A percentile compares a stretch with the other conserved stretches of the same genome.
These are phyloP conservation scores for Narcine bancroftii DNA, from an alignment of 2,113 vertebrate species.

Conservation along the genomic window DNA sequence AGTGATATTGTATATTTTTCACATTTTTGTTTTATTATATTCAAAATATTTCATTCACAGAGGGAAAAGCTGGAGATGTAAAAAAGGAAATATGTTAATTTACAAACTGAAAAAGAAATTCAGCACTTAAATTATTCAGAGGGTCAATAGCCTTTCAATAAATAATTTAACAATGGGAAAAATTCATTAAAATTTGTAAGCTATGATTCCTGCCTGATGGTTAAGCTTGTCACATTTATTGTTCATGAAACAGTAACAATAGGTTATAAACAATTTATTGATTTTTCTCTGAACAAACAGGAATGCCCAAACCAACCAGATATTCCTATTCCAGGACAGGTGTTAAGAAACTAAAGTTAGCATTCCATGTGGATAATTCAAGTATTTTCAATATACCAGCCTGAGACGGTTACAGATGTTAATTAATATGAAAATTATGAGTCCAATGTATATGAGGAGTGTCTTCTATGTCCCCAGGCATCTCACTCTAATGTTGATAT, in stretches of 20 bases:
- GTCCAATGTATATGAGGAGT: not conserved
- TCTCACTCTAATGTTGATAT: not conserved
- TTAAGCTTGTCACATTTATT: not conserved
- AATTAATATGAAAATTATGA: not conserved
- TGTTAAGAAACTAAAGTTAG: not conserved
- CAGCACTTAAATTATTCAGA: constrained; percentile 9
- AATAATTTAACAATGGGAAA: not conserved
- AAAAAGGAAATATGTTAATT: not conserved
- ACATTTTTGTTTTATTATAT: not conserved
- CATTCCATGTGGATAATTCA: not conserved
- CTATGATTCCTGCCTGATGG: not conserved
- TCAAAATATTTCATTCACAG: not conserved
- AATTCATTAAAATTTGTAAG: not conserved
- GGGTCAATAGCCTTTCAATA: not conserved
- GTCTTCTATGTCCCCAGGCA: constrained; percentile 17
- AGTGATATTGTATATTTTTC: not conserved
- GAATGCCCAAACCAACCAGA: not conserved
- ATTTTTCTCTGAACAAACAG: not conserved
- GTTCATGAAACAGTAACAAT: not conserved
- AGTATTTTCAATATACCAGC: not conserved
- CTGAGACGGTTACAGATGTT: not conserved
- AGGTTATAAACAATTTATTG: not conserved
- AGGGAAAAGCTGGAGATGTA: not conserved
- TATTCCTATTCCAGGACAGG: not conserved
- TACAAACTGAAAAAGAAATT: constrained; percentile 21